A percentile compares a stretch with the other conserved stretches of the same genome.
Conservation (phyloP, 2,113 vertebrate genomes). For the human (Homo sapiens) region GRCh38 chr17:62865501-62866000, state of each 20-base stretch:
- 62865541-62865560: background rate
- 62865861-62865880: background rate
- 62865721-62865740: background rate
- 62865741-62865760: background rate
- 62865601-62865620: background rate
- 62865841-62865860: background rate
- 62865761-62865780: background rate
- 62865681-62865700: background rate
- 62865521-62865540: background rate
- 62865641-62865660: background rate
- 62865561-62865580: background rate
- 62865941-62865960: background rate
- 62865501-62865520: background rate
- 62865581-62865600: background rate
- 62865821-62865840: background rate
- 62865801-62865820: background rate
- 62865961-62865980: background rate
- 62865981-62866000: background rate
- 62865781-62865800: background rate
- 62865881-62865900: background rate
- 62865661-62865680: background rate
- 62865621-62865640: background rate
- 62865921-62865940: background rate
- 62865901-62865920: background rate
- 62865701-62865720: background rate